Conservation (phyloP, 2,797 vertebrate genomes). For the Poeciliopsis paucimaculata region DNA sequence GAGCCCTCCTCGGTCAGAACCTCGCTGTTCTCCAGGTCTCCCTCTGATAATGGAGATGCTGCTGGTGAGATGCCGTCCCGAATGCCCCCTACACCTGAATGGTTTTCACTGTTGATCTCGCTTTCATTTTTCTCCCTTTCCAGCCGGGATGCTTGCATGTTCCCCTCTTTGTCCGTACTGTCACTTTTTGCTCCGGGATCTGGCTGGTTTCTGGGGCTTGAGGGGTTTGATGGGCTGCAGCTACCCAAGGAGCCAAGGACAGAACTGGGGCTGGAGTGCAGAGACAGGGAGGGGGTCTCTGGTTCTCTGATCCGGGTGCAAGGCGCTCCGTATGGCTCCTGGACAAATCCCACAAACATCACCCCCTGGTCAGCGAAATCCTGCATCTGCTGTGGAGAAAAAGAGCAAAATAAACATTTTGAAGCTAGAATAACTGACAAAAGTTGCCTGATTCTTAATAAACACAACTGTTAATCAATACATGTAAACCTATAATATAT, state of each 20-base stretch:
- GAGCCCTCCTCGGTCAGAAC: constrained; percentile 64
- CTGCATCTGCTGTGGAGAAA: constrained; percentile 86
- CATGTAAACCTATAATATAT: neutral
- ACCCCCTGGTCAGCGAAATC: constrained; percentile 93
- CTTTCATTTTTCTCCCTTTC: constrained; percentile 23
- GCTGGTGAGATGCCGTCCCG: constrained; percentile 47
- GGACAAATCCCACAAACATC: constrained; percentile 91
- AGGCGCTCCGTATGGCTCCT: constrained; percentile 84
- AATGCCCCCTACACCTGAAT: constrained; percentile 26
- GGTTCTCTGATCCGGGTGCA: constrained; percentile 70
- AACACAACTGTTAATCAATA: neutral
- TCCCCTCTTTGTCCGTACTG: constrained; percentile 25
- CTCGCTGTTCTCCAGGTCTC: constrained; percentile 45
- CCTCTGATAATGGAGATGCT: constrained; percentile 55
- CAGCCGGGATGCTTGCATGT: constrained; percentile 14
- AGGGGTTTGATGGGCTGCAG: constrained; percentile 69
- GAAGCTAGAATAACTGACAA: neutral
- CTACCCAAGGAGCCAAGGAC: constrained; percentile 78
- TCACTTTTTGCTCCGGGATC: constrained; percentile 30
- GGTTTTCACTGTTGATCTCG: constrained; percentile 47
- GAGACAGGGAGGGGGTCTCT: constrained; percentile 78
- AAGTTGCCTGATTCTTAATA: neutral
- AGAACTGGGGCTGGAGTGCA: constrained; percentile 85
- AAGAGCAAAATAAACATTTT: neutral
- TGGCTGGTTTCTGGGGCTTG: constrained; percentile 62